Base-by-base conservation (phyloP, 1,140 invertebrate species). In the Drosophila prosaltans region DNA sequence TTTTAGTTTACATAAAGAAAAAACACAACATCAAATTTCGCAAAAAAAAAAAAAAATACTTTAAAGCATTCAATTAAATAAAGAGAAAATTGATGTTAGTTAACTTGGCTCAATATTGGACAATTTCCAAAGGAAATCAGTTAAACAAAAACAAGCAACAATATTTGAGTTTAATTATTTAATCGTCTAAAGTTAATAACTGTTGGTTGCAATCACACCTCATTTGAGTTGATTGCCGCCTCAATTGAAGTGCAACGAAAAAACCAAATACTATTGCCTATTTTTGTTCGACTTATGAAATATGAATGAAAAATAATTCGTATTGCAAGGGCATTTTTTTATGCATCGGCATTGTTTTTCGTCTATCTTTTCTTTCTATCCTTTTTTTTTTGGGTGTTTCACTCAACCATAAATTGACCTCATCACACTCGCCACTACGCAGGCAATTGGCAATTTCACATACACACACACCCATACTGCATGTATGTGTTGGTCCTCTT, bases 401-500 rank as follows among this genome's bases (percentile, higher is more conserved):
- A 39, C 65, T 65, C 73, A 76, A 28, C 61, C 74, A 71, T 55
- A 77, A 75, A 78, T 69, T 70, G 74, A 76, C 73, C 74, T 71
- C 73, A 71, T 77, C 73, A 57, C 67, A 57, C 73, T 39, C 48
- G 48, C 51, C 75, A 67, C 74, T 71, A 70, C 62, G 63, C 74
- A 66, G 74, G 39, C 68, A 78, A 78, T 72, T 71, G 69, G 41
- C 74, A 43, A 78, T 72, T 72, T 67, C 48, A 67, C 74, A 76
- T 0, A 3, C 3, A 36, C 6, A 36, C 32, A 36, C 45, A 51
- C 45, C 26, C 21, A 26, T 65, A 69, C 57, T 3, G 4, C 28
- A 30, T 3, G 3, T 30, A 30, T 3, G 3, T 30, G 41, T 5
- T 5, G 0, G 8, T 16, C 3, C 41, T n/a, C 41, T n/a, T 16